A percentile compares a stretch with the other conserved stretches of the same genome.
Conservation (phyloP, 1,140 invertebrate genomes). For the Drosophila leontia region DNA sequence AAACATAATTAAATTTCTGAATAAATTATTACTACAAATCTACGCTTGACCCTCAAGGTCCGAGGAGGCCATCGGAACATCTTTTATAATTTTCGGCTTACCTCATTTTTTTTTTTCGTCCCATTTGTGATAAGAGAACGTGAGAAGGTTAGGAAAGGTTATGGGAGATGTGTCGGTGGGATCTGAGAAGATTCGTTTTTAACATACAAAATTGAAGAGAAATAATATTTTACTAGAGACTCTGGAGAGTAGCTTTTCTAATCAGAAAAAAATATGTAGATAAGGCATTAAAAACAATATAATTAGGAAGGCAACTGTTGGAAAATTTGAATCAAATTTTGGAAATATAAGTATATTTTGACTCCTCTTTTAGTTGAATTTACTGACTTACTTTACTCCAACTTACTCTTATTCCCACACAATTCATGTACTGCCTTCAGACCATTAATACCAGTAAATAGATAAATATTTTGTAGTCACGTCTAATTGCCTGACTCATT, state of each 20-base stretch:
- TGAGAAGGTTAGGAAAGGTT: conserved; percentile 61
- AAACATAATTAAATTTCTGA: conserved; percentile 74
- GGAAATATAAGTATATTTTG: not conserved
- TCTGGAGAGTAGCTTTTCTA: not conserved
- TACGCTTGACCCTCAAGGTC: conserved; percentile 36
- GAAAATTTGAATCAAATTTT: no score
- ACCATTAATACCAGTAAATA: conserved; percentile 7
- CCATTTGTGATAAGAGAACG: conserved; percentile 57
- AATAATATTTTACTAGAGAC: conserved; percentile 35
- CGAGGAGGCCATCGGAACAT: conserved; percentile 32
- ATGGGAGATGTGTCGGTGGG: conserved; percentile 46
- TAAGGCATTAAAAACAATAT: not conserved
- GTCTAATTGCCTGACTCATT: conserved; percentile 53
- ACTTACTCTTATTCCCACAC: conserved; percentile 7
- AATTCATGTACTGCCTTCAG: not conserved
- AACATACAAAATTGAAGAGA: conserved; percentile 16
- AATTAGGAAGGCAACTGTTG: not conserved
- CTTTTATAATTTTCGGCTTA: conserved; percentile 54
- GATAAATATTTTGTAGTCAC: conserved; percentile 35
- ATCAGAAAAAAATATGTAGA: conserved; percentile 6
- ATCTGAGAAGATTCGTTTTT: conserved; percentile 26
- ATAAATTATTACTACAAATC: conserved; percentile 80
- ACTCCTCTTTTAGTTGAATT: not conserved
- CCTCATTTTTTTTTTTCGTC: conserved; percentile 18
- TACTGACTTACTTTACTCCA: not conserved